Evolutionary conservation across 2,888 invertebrate genomes (phyloP).

Genomic region (Choristoneura rosaceana): DNA sequence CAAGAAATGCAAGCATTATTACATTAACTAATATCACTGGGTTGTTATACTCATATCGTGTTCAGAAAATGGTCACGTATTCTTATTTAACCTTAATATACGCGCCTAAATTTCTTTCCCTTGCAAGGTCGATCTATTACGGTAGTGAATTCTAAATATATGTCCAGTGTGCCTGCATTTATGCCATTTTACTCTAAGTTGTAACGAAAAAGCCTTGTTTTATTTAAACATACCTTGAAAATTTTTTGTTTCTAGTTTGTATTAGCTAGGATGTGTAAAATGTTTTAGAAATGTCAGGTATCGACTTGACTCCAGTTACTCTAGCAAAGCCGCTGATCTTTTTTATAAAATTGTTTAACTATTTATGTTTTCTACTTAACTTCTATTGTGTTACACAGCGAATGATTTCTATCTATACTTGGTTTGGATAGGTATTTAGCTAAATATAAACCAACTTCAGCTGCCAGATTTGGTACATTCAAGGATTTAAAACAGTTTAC

Average conservation of each 20-base stretch:
- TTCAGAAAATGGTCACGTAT: no score
- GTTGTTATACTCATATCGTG: no score
- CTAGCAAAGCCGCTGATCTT: slow-evolving; percentile 5
- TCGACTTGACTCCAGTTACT: neutral
- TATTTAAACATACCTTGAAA: neutral
- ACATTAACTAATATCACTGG: no score
- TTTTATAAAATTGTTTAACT: neutral
- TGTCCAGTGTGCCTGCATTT: slow-evolving; percentile 6
- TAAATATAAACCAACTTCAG: no score
- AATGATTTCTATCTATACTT: neutral
- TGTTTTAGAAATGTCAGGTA: neutral
- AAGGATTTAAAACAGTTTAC: no score
- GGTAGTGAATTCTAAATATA: no score
- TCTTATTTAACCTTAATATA: no score
- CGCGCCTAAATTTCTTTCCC: no score
- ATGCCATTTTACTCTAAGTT: neutral
- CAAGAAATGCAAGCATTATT: no score
- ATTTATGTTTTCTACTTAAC: neutral
- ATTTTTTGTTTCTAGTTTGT: neutral
- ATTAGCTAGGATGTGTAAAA: slow-evolving; percentile 2
- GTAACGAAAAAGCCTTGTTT: neutral
- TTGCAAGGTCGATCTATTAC: no score
- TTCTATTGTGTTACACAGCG: neutral
- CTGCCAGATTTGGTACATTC: no score
- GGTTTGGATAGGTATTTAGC: no score